Percentiles rank a stretch among this genome's conserved stretches.
phyloP scores from a whole-genome alignment of 2,797 vertebrate genomes.

The Australoheros facetus region DNA sequence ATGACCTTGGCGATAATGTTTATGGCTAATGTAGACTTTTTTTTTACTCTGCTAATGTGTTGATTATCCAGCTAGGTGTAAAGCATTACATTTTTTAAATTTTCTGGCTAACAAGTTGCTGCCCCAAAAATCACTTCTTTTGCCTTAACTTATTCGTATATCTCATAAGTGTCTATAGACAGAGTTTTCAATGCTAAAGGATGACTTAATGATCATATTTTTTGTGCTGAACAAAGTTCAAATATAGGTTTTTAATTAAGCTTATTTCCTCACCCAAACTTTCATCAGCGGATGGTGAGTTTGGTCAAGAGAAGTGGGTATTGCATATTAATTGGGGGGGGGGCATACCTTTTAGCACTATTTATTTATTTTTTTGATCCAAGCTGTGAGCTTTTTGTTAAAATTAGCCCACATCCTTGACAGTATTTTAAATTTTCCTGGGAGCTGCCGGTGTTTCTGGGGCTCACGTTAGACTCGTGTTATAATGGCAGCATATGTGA shows the following conservation, averaged over 20 bases:
- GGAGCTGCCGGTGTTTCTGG: background rate
- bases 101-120: too few species aligned
- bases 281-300: too few species aligned
- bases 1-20: too few species aligned
- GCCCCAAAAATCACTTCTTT: too few species aligned
- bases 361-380: fast-evolving
- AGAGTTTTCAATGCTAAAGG: background rate
- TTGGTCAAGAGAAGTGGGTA: too few species aligned
- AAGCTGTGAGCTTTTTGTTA: background rate
- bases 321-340: too few species aligned
- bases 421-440: background rate
- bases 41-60: too few species aligned
- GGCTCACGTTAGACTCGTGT: background rate
- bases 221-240: background rate
- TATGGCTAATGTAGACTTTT: too few species aligned
- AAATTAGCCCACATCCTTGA: background rate
- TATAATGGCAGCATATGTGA: background rate
- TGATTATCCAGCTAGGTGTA: too few species aligned
- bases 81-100: too few species aligned
- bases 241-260: background rate
- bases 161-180: background rate
- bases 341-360: background rate
- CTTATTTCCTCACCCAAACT: background rate
- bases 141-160: background rate
- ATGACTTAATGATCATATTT: background rate